Evolutionary conservation across 2,113 vertebrate genomes (phyloP).

Genomic region (Eidolon helvum): DNA sequence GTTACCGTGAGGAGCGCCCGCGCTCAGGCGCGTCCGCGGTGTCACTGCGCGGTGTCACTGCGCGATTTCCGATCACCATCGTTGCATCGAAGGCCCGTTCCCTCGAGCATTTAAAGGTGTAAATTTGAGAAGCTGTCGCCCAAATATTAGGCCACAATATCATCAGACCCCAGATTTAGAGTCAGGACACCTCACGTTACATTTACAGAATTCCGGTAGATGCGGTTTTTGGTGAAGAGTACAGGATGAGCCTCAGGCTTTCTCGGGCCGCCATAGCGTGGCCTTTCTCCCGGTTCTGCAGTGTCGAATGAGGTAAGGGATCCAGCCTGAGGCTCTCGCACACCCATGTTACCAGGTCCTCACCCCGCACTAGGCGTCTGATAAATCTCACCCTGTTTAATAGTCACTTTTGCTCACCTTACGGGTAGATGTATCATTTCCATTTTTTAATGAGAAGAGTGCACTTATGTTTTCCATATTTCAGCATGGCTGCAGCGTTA

Average conservation of each 20-base stretch:
- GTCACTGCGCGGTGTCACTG: accelerated
- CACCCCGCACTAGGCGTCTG: neutral
- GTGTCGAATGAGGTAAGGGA: neutral
- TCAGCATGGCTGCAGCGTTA: neutral
- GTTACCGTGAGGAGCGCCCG: neutral
- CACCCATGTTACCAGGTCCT: neutral
- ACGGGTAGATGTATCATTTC: neutral
- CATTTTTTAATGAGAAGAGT: neutral
- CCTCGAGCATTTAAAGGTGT: neutral
- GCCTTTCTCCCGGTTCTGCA: neutral
- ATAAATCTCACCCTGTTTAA: neutral
- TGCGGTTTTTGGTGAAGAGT: neutral
- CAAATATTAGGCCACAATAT: neutral
- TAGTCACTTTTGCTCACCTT: neutral
- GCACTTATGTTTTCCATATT: neutral
- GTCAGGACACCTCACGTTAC: neutral
- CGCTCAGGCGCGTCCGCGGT: accelerated
- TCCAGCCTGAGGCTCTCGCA: neutral
- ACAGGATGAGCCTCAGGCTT: neutral
- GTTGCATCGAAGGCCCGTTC: neutral
- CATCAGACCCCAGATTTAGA: neutral
- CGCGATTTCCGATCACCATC: neutral
- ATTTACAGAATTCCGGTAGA: neutral
- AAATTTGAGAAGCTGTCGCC: neutral
- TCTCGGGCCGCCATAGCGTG: too few relatives aligned